These are phyloP conservation scores for Abrostola tripartita DNA, from an alignment of 2,888 invertebrate genomes.

Conservation along the genomic window DNA sequence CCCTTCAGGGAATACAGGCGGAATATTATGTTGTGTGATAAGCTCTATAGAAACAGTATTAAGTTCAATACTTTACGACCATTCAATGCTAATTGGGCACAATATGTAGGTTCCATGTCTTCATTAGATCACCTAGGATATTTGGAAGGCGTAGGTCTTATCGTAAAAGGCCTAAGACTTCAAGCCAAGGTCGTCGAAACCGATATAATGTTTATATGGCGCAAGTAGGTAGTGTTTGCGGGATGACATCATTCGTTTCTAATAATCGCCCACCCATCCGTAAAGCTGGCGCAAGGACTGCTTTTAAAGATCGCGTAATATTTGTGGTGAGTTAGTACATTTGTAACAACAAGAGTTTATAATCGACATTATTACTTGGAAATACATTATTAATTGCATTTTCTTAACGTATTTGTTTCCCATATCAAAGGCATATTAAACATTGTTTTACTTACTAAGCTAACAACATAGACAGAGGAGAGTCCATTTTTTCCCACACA, in stretches of 20 bases:
- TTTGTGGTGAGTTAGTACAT: conserved; percentile 31
- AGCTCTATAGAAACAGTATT: no score
- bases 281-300: conserved; percentile 18
- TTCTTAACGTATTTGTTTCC: no score
- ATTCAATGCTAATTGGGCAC: neutral
- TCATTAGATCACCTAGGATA: conserved; percentile 6
- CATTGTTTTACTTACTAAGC: no score
- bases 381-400: no score
- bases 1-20: no score
- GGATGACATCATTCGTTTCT: conserved; percentile 52
- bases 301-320: conserved; percentile 47
- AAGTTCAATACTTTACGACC: no score
- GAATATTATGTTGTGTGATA: no score
- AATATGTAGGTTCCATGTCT: neutral
- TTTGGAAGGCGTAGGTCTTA: conserved; percentile 33
- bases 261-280: conserved; percentile 54
- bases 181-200: conserved; percentile 29
- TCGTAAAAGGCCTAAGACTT: conserved; percentile 33
- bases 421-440: no score
- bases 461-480: no score
- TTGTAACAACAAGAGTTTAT: no score
- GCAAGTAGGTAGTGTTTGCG: conserved; percentile 33
- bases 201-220: conserved; percentile 32
- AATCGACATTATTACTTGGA: no score
- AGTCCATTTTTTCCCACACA: no score